Base-by-base conservation (phyloP, 2,113 vertebrate genomes). In the Platysternon megacephalum region DNA sequence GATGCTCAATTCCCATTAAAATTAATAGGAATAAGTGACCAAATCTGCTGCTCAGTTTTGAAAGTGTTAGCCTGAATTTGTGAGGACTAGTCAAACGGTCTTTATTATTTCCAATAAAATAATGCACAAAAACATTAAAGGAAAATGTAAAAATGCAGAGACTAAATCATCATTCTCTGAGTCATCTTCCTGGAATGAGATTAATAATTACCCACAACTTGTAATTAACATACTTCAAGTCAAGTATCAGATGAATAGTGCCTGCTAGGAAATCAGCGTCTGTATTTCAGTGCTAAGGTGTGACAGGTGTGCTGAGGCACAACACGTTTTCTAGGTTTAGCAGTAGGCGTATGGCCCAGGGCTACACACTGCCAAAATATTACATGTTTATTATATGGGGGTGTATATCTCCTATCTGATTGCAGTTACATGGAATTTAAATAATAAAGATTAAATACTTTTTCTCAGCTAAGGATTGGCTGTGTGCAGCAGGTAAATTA, bases 121-220 rank as follows among this genome's bases (percentile, higher is more conserved):
- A 55, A 10, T 21, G 6, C 0, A 44, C 21, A 29, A 29, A 26
- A 81, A 87, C 1, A 1, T 11, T 13, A 56, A 29, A 51, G 2
- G 51, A 86, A 68, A 46, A 16, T 49, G 14, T 53, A 24, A 2
- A n/a, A 21, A 32, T 6, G 12, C 8, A 8, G 4, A 44, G 16
- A 0, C 1, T n/a, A n/a, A 68, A 19, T 4, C 17, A n/a, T 19
- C 2, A 8, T 8, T 0, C 2, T 2, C 2, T 0, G 26, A 12
- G 3, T 11, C 16, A 8, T 5, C 49, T 61, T 2, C 39, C 72
- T 76, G 6, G 7, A 52, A 61, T 79, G 49, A 16, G 65, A 35
- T 32, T 24, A 19, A 10, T 0, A 17, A 44, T 1, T 35, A 76
- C 72, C 24, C 11, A 12, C 55, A 44, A 68, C 8, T 68, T 68